Conservation (phyloP, 2,797 vertebrate species). For the Gymnodraco acuticeps region DNA sequence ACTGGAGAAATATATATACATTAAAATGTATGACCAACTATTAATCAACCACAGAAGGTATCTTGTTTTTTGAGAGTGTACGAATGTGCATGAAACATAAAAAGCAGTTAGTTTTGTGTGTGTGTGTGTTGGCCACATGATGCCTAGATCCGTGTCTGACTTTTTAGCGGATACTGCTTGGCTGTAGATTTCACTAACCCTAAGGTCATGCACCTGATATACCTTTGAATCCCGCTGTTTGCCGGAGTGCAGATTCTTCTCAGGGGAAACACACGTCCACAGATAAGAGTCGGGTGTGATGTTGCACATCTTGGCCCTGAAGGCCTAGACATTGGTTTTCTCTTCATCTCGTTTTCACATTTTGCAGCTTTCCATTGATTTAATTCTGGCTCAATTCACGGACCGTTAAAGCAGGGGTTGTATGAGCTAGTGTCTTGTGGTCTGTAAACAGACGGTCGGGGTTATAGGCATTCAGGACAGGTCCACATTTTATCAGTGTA, state of each 20-base stretch:
- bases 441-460: conserved; percentile 29
- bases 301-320: conserved; percentile 78
- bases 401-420: conserved; percentile 44
- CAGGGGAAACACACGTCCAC: conserved; percentile 73
- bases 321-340: conserved; percentile 77
- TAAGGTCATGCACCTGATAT: conserved; percentile 85
- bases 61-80: conserved; percentile 4
- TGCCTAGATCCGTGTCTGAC: conserved; percentile 49
- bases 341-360: conserved; percentile 72
- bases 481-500: conserved; percentile 39
- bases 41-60: background rate
- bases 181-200: conserved; percentile 79
- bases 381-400: conserved; percentile 48
- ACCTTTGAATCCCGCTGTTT: conserved; percentile 83
- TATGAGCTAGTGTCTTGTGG: conserved; percentile 39
- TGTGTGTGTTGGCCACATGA: conserved; percentile 28
- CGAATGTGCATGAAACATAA: conserved; percentile 5
- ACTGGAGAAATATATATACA: too few relatives aligned
- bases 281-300: conserved; percentile 85
- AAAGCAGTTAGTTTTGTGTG: background rate
- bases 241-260: conserved; percentile 81
- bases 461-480: conserved; percentile 29
- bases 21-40: too few relatives aligned
- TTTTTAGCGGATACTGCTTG: conserved; percentile 64
- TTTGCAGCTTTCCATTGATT: conserved; percentile 72